A percentile compares a stretch with the other conserved stretches of the same genome.
These are phyloP conservation scores for Pseudorasbora parva DNA, from an alignment of 2,113 vertebrate species.

Conservation along the genomic window DNA sequence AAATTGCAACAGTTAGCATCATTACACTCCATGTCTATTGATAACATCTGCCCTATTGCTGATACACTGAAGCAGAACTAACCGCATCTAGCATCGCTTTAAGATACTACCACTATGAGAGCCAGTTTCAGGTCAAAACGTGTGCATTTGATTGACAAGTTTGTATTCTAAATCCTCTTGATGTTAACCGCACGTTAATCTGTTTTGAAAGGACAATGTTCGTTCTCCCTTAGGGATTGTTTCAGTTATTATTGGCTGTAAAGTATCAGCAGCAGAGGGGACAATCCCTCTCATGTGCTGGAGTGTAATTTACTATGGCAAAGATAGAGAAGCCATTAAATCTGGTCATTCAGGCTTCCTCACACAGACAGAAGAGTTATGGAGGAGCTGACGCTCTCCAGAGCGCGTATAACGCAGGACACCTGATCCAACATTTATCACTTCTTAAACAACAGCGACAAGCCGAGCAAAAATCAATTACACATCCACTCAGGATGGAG, in stretches of 20 bases:
- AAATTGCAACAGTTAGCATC: background rate
- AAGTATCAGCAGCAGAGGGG: constrained; percentile 29
- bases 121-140: background rate
- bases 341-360: constrained; percentile 39
- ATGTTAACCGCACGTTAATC: constrained; percentile 33
- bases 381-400: constrained; percentile 39
- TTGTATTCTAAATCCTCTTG: constrained; percentile 22
- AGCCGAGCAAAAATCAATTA: constrained; percentile 51
- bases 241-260: constrained; percentile 46
- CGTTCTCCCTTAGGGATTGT: constrained; percentile 30
- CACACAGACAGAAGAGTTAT: constrained; percentile 50
- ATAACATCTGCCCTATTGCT: constrained; percentile 5
- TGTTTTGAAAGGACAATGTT: constrained; percentile 35
- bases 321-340: constrained; percentile 56
- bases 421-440: constrained; percentile 56
- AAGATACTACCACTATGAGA: background rate
- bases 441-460: constrained; percentile 53
- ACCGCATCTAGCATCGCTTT: constrained; percentile 4
- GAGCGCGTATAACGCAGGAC: constrained; percentile 44
- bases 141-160: constrained; percentile 16
- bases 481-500: constrained; percentile 48
- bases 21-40: background rate
- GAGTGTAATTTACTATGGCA: constrained; percentile 50
- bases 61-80: constrained; percentile 1
- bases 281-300: constrained; percentile 17